Conservation (phyloP, 2,113 vertebrate species). For the Scomber japonicus region DNA sequence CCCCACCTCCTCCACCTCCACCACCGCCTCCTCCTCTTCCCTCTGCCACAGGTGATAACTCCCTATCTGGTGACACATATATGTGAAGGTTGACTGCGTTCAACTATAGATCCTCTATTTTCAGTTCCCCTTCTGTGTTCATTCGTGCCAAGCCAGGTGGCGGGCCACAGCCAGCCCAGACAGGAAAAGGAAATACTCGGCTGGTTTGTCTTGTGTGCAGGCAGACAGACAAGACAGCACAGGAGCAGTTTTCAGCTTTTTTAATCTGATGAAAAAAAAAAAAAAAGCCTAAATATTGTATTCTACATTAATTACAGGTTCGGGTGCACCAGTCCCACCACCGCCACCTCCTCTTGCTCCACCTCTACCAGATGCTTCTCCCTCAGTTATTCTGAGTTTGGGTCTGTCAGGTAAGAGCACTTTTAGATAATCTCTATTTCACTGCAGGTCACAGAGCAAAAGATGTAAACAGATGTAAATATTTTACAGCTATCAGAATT, state of each 20-base stretch:
- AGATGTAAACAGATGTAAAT: neutral
- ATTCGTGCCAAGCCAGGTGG: constrained; percentile 54
- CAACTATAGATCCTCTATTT: constrained; percentile 41
- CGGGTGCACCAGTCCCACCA: constrained; percentile 73
- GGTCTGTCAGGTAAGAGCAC: constrained; percentile 90
- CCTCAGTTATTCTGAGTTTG: constrained; percentile 91
- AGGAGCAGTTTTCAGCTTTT: constrained; percentile 5
- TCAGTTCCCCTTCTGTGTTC: constrained; percentile 27
- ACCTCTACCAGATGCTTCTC: constrained; percentile 90
- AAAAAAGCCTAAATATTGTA: constrained; percentile 1
- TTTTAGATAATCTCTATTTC: neutral
- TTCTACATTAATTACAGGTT: constrained; percentile 77
- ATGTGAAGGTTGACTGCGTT: constrained; percentile 51
- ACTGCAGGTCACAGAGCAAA: neutral
- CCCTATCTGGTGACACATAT: constrained; percentile 30
- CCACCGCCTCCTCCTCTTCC: constrained; percentile 89
- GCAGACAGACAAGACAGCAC: constrained; percentile 9
- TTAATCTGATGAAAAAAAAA: neutral
- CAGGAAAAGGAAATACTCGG: constrained; percentile 79
- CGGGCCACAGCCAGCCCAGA: constrained; percentile 53
- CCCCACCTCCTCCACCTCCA: constrained; percentile 86
- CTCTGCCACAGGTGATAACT: constrained; percentile 81
- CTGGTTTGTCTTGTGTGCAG: constrained; percentile 73
- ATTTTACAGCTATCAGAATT: constrained; percentile 92
- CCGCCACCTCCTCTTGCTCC: constrained; percentile 84